Evolutionary conservation across 2,113 vertebrate species (phyloP).

Genomic region (Callipepla californica): DNA sequence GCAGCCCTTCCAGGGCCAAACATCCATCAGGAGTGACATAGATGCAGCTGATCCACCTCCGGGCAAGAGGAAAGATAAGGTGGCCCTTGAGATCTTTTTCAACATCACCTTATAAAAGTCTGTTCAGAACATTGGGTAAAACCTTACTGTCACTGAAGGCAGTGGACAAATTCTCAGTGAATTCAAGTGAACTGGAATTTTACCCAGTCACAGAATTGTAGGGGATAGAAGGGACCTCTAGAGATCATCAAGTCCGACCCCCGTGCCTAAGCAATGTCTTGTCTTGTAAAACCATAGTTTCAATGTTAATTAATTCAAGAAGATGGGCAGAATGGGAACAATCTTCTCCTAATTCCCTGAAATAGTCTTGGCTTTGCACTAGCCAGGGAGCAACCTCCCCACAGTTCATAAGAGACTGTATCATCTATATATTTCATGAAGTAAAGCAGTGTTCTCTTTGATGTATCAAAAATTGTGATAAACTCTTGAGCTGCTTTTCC

Average conservation of each 20-base stretch:
- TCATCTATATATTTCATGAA: background rate
- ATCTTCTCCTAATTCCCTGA: background rate
- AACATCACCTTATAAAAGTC: background rate
- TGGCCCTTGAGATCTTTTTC: background rate
- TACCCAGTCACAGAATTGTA: background rate
- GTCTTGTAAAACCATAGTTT: background rate
- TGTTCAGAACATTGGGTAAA: background rate
- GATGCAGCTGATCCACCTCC: background rate
- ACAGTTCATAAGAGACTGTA: background rate
- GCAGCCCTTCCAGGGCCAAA: background rate
- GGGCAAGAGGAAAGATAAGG: background rate
- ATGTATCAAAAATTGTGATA: background rate
- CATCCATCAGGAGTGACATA: background rate
- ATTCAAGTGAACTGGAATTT: background rate
- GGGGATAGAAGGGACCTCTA: no score
- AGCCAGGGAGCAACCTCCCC: background rate
- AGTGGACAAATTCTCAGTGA: background rate
- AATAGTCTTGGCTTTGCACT: background rate
- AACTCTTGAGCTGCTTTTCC: background rate
- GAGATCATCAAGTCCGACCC: no score
- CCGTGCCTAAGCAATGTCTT: background rate
- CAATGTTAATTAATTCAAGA: slow-evolving; percentile 12
- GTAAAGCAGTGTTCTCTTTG: background rate
- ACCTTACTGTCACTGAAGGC: background rate
- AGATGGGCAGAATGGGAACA: background rate